Evolutionary conservation across 2,888 invertebrate species (phyloP).

Genomic region (Pherbina coryleti): DNA sequence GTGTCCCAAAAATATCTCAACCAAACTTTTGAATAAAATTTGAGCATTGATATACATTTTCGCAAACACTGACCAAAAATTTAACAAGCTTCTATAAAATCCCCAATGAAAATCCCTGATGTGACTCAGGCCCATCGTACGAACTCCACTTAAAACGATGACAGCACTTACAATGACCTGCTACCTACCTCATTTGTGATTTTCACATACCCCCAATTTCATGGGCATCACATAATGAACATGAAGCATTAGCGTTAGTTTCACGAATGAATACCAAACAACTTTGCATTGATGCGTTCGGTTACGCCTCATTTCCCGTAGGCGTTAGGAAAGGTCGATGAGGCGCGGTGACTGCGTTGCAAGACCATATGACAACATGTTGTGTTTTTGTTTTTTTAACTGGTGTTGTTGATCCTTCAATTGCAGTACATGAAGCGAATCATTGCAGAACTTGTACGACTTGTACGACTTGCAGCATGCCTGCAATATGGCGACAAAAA

Average conservation of each 20-base stretch:
- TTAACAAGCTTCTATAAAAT: too few relatives aligned
- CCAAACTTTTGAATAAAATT: too few relatives aligned
- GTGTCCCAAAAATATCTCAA: too few relatives aligned
- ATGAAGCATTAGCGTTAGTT: not conserved
- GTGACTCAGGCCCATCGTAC: not conserved
- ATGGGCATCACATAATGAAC: not conserved
- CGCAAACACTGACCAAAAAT: too few relatives aligned
- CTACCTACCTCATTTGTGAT: not conserved
- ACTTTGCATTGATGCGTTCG: not conserved
- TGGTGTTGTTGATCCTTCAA: not conserved
- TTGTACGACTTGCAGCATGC: not conserved
- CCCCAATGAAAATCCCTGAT: too few relatives aligned
- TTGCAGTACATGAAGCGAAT: not conserved
- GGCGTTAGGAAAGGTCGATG: too few relatives aligned
- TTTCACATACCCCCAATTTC: not conserved
- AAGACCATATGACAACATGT: not conserved
- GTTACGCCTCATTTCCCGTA: not conserved
- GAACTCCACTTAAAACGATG: not conserved
- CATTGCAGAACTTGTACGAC: not conserved
- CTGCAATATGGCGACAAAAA: not conserved
- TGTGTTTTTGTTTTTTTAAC: slow-evolving; percentile 1
- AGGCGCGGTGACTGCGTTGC: not conserved
- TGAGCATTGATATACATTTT: too few relatives aligned
- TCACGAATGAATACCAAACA: not conserved
- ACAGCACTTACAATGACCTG: not conserved